Percentiles rank a stretch among this genome's conserved stretches.
These are phyloP conservation scores for Plutomurus gul DNA, from an alignment of 1,140 invertebrate species.

Conservation along the genomic window DNA sequence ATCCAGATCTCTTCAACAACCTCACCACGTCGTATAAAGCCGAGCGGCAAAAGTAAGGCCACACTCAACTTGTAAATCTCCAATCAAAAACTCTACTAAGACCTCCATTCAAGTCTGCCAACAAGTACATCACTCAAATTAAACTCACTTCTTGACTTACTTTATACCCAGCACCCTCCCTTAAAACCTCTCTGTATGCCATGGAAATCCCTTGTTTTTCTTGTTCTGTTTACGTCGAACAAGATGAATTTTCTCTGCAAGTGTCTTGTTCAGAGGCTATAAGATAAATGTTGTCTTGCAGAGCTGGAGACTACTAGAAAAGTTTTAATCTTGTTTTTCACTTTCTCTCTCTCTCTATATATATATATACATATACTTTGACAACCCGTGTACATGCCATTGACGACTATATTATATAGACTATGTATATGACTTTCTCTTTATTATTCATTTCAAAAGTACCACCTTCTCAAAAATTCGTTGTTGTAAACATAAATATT, in stretches of 20 bases:
- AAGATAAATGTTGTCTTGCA: neutral
- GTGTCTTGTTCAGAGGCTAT: neutral
- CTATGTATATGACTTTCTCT: too few relatives aligned
- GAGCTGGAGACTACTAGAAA: neutral
- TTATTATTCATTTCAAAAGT: too few relatives aligned
- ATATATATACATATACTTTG: neutral
- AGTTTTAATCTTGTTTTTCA: neutral
- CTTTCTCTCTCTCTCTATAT: neutral
- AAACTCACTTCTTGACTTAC: constrained; percentile 30
- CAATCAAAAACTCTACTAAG: neutral
- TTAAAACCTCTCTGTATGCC: neutral
- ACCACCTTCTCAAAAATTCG: too few relatives aligned
- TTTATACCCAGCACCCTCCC: constrained; percentile 8
- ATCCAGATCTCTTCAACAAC: constrained; percentile 98
- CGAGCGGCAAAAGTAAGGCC: constrained; percentile 90
- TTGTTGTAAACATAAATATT: too few relatives aligned
- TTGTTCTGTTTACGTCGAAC: neutral
- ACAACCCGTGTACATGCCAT: neutral
- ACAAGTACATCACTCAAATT: constrained; percentile 27
- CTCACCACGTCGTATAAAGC: constrained; percentile 97
- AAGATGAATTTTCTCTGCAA: neutral
- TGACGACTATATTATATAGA: too few relatives aligned
- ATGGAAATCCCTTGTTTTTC: neutral
- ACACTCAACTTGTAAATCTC: constrained; percentile 48
- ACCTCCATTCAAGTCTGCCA: constrained; percentile 9